These are phyloP conservation scores for Ploceus nigricollis DNA, from an alignment of 2,113 vertebrate species.

Conservation along the genomic window DNA sequence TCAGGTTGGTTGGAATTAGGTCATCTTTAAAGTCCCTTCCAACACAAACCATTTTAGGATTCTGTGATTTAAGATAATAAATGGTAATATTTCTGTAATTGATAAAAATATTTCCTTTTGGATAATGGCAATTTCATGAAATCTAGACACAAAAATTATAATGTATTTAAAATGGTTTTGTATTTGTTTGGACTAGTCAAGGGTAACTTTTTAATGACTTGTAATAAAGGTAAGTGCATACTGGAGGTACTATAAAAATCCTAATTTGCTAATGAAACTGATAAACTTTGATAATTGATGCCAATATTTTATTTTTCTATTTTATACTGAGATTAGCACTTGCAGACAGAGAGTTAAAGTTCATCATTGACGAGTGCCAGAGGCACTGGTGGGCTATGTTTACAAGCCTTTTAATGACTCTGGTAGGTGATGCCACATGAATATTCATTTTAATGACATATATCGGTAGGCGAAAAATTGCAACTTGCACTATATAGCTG, in stretches of 20 bases:
- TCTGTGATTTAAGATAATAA: not conserved
- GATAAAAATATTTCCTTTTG: not conserved
- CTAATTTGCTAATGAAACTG: constrained; percentile 11
- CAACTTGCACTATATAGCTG: constrained; percentile 10
- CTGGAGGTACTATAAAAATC: not conserved
- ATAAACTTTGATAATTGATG: constrained; percentile 46
- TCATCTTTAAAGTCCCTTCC: not conserved
- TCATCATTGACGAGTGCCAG: constrained; percentile 43
- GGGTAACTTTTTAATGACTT: not conserved
- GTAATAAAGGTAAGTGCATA: not conserved
- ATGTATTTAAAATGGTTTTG: not conserved
- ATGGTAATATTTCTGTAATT: not conserved
- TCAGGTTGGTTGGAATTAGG: not conserved
- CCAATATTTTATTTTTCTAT: constrained; percentile 31
- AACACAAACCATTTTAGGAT: not conserved
- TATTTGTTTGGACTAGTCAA: not conserved
- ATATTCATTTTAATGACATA: constrained; percentile 55
- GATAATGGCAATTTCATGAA: not conserved
- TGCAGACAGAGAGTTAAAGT: constrained; percentile 8
- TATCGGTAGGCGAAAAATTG: constrained; percentile 9
- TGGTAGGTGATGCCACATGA: constrained; percentile 29
- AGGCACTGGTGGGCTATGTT: not conserved
- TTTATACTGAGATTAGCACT: constrained; percentile 33
- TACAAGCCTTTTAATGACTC: constrained; percentile 62
- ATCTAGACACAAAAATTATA: not conserved